A percentile compares a stretch with the other conserved stretches of the same genome.
Evolutionary conservation across 2,113 vertebrate genomes (phyloP).

Genomic region (Campylomormyrus tamandua): DNA sequence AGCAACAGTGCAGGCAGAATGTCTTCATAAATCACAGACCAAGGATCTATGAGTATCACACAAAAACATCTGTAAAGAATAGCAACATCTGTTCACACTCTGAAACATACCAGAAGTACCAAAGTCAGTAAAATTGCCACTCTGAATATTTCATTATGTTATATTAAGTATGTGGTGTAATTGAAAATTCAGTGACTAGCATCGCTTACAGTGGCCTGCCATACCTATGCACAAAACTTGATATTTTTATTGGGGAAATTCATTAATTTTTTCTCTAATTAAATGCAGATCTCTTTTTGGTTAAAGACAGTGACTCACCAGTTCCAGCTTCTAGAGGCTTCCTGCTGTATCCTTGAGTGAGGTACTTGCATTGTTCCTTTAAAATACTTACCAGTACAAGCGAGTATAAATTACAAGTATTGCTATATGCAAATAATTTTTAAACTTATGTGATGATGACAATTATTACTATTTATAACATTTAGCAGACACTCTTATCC

Average conservation of each 20-base stretch:
- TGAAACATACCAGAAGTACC: conserved; percentile 4
- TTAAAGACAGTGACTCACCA: not conserved
- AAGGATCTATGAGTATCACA: conserved; percentile 23
- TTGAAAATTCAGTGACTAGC: not conserved
- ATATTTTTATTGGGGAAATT: not conserved
- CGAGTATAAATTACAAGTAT: not conserved
- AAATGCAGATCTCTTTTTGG: not conserved
- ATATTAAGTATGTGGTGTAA: not conserved
- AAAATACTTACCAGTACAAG: not conserved
- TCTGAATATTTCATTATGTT: not conserved
- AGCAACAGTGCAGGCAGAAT: conserved; percentile 20
- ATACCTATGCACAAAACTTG: not conserved
- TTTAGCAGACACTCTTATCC: not conserved
- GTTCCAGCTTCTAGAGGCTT: not conserved
- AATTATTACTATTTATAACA: not conserved
- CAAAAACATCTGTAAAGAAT: conserved; percentile 10
- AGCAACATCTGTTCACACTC: not conserved
- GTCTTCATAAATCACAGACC: conserved; percentile 29
- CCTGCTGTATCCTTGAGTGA: not conserved
- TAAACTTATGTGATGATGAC: not conserved
- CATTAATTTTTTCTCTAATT: not conserved
- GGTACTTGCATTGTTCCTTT: not conserved
- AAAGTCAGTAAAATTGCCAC: not conserved
- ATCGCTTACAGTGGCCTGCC: not conserved
- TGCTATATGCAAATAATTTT: not conserved